phyloP scores from a whole-genome alignment of 2,888 invertebrate species.

The Spodoptera exigua region DNA sequence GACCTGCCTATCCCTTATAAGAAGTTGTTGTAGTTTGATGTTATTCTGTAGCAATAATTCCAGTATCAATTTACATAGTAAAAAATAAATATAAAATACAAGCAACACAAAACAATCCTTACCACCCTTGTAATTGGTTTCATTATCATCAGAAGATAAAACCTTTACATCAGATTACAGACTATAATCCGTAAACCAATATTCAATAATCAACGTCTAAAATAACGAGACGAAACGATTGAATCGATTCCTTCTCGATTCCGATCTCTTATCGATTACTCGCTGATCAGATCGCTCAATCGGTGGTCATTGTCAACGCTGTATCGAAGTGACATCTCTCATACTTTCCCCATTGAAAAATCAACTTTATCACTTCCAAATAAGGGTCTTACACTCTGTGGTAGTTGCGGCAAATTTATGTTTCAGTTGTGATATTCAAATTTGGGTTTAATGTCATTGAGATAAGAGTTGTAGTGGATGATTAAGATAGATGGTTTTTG shows the following conservation, averaged over 20 bases:
- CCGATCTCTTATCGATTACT: slow-evolving; percentile 73
- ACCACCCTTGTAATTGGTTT: not conserved
- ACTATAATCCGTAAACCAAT: slow-evolving; percentile 46
- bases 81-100: no score
- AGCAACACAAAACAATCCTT: no score
- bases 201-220: slow-evolving; percentile 70
- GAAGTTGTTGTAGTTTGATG: no score
- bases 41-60: no score
- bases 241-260: slow-evolving; percentile 70
- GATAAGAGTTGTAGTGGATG: slow-evolving; percentile 40
- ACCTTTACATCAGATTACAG: slow-evolving; percentile 34
- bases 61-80: no score
- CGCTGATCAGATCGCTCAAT: slow-evolving; percentile 78
- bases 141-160: slow-evolving; percentile 37
- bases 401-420: slow-evolving; percentile 23
- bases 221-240: slow-evolving; percentile 74
- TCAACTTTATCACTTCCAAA: slow-evolving; percentile 51
- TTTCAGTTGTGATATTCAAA: slow-evolving; percentile 37
- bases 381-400: slow-evolving; percentile 31
- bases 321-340: slow-evolving; percentile 70
- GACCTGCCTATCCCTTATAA: no score
- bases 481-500: slow-evolving; percentile 34
- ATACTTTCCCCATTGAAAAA: slow-evolving; percentile 57
- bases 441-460: slow-evolving; percentile 47
- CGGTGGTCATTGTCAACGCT: slow-evolving; percentile 76